A percentile compares a stretch with the other conserved stretches of the same genome.
Conservation (phyloP, 2,888 invertebrate genomes). For the Dugesia japonica region DNA sequence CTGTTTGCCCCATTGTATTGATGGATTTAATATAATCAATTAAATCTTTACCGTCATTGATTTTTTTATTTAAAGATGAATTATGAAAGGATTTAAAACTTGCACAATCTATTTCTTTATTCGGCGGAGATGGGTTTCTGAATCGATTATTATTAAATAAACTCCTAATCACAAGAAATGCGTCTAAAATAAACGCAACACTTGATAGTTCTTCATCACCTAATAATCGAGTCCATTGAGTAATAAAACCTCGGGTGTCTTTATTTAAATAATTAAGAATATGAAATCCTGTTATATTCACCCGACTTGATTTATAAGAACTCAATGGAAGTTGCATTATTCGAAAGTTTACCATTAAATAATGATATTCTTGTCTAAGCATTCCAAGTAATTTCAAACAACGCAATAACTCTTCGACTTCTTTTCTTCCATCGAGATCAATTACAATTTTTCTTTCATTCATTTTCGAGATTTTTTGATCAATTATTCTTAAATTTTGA, state of each 20-base stretch:
- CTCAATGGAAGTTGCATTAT: constrained; percentile 32
- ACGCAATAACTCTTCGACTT: background rate
- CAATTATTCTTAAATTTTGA: background rate
- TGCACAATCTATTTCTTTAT: background rate
- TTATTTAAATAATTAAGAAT: constrained; percentile 27
- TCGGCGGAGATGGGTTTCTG: background rate
- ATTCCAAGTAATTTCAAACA: constrained; percentile 30
- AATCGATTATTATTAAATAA: background rate
- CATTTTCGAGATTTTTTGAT: background rate
- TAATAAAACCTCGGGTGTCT: background rate
- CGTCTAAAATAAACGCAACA: constrained; percentile 31
- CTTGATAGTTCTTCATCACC: background rate
- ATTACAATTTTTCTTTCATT: constrained; percentile 17
- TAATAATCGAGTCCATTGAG: constrained; percentile 17
- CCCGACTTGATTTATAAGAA: constrained; percentile 31
- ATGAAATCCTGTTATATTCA: constrained; percentile 35
- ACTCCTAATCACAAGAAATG: constrained; percentile 1
- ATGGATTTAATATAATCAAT: constrained; percentile 16
- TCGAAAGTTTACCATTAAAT: constrained; percentile 30
- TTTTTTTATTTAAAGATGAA: background rate
- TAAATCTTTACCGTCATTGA: background rate
- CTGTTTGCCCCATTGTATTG: background rate
- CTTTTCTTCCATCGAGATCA: constrained; percentile 14
- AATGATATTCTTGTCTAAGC: constrained; percentile 34
- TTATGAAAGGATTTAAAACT: background rate